Base-by-base conservation (phyloP, 2,888 invertebrate genomes). In the Acrocyrtus sp. region DNA sequence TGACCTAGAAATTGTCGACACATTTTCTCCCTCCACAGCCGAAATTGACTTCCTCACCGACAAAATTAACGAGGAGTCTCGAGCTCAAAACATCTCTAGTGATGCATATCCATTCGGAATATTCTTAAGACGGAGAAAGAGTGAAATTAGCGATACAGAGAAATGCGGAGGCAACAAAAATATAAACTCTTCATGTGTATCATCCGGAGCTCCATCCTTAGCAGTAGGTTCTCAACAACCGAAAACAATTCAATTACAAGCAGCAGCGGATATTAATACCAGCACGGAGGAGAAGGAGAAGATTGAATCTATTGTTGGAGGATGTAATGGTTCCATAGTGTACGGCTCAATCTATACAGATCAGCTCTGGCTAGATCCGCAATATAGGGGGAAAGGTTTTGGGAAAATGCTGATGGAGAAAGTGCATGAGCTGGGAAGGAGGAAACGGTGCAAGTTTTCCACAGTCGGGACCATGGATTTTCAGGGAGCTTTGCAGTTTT, bases 41-140 rank as follows among this genome's bases (percentile, higher is more conserved):
- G 72, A 63, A 39, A 75, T 75, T 34, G 75, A 75, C 53, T 75
- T 72, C 29, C 48, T 75, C 4, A 75, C 75, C 2, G 68, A 68
- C n/a, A 62, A 67, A 65, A 75, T 75, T 60, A 75, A 75, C 65
- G 68, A 65, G 50, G 72, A 72, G 43, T 75, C 75, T n/a, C 51
- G 67, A 60, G 62, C 68, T 24, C 47, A 58, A 50, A 60, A 65
- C 21, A 75, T 75, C 26, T 24, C 45, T 22, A 45, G 58, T 6
- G 75, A 75, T 48, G 75, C 75, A 12, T 75, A 68, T 29, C 72
- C 75, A 17, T 75, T 75, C 29, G 75, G 68, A 1, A 68, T 75
- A 47, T 72, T 75, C 29, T 5, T 72, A 50, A 48, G 57, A 45
- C 24, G 17, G 21, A 68, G 56, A 27, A n/a, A n/a, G n/a, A n/a